Evolutionary conservation across 2,888 invertebrate species (phyloP).

Genomic region (Chaitophorus viminalis): DNA sequence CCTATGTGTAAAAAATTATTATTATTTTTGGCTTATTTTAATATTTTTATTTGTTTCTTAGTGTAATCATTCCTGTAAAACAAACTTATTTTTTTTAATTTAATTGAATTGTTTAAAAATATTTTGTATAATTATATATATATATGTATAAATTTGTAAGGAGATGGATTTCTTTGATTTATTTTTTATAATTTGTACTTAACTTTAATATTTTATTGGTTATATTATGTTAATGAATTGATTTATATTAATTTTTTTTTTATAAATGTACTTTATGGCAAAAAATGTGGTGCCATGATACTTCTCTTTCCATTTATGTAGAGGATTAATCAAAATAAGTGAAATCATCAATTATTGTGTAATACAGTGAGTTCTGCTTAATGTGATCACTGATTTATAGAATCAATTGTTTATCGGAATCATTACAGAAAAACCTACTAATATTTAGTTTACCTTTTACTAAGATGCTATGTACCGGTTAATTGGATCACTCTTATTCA

Average conservation of each 20-base stretch:
- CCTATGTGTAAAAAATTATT: slow-evolving; percentile 44
- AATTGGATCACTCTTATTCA: too few species aligned
- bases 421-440: too few species aligned
- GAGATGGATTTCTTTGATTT: slow-evolving; percentile 37
- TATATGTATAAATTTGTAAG: slow-evolving; percentile 14
- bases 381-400: too few species aligned
- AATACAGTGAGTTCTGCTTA: too few species aligned
- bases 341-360: slow-evolving; percentile 14
- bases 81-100: slow-evolving; percentile 34
- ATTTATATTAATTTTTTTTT: slow-evolving; percentile 32
- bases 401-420: too few species aligned
- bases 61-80: slow-evolving; percentile 45
- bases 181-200: slow-evolving; percentile 54
- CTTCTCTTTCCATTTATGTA: slow-evolving; percentile 33
- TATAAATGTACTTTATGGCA: slow-evolving; percentile 35
- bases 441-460: too few species aligned
- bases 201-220: slow-evolving; percentile 4
- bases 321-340: slow-evolving; percentile 47
- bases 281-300: slow-evolving; percentile 40
- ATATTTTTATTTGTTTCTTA: slow-evolving; percentile 23
- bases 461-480: too few species aligned
- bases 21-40: slow-evolving; percentile 13
- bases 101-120: slow-evolving; percentile 25
- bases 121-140: neutral
- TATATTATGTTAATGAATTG: slow-evolving; percentile 30